These are phyloP conservation scores for Cricetomys ansorgei DNA, from an alignment of 2,113 vertebrate species.

Conservation along the genomic window DNA sequence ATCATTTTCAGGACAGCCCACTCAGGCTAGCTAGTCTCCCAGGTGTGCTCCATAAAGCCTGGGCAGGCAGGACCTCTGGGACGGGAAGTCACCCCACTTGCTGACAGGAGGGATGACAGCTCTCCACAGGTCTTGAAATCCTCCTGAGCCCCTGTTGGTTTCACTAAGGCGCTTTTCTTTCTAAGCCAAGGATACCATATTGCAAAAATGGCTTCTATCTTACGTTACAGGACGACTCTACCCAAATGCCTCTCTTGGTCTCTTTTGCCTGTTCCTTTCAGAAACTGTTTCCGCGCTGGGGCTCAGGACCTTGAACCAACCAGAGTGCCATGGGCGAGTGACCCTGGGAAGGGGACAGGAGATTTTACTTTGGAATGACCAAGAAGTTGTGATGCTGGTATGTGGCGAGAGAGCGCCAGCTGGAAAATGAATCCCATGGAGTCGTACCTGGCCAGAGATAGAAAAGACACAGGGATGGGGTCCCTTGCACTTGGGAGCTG, in stretches of 20 bases:
- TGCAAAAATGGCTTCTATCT: too few relatives aligned
- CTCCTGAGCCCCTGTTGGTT: accelerated
- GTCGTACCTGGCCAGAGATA: not conserved
- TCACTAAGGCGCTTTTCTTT: not conserved
- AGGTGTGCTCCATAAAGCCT: not conserved
- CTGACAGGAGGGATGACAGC: accelerated
- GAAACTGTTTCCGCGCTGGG: not conserved
- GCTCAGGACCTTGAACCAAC: not conserved
- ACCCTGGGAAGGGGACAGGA: too few relatives aligned
- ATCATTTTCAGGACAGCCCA: not conserved
- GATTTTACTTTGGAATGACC: not conserved
- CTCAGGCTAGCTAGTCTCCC: too few relatives aligned
- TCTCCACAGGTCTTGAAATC: accelerated
- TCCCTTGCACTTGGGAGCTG: not conserved
- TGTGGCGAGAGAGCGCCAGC: accelerated
- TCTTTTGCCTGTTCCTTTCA: not conserved
- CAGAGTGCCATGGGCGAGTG: not conserved
- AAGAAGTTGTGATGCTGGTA: too few relatives aligned
- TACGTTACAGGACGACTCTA: not conserved
- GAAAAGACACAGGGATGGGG: not conserved
- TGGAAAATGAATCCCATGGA: not conserved
- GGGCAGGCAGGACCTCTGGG: too few relatives aligned
- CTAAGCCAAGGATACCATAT: not conserved
- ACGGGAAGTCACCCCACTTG: not conserved
- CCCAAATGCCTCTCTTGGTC: too few relatives aligned